These are phyloP conservation scores for Phortica okadai DNA, from an alignment of 2,888 invertebrate genomes.

Conservation along the genomic window DNA sequence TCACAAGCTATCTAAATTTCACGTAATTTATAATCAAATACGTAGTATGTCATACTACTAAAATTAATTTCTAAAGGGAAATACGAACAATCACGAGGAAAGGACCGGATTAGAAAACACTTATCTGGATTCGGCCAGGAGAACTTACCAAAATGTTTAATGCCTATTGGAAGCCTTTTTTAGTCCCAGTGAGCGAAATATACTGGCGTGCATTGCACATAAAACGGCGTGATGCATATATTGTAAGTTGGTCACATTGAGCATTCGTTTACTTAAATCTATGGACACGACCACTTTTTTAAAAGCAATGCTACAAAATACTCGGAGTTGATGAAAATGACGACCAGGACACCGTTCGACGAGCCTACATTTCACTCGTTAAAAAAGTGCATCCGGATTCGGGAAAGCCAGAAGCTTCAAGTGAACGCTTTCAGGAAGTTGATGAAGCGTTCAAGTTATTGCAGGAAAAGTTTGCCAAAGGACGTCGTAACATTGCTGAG, in stretches of 20 bases:
- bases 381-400: constrained; percentile 93
- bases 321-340: constrained; percentile 83
- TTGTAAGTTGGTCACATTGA: constrained; percentile 37
- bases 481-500: constrained; percentile 79
- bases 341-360: constrained; percentile 84
- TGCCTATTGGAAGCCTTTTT: background rate
- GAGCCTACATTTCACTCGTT: constrained; percentile 85
- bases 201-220: constrained; percentile 51
- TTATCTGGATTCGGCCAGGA: no score
- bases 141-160: background rate
- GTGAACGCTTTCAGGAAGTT: constrained; percentile 84
- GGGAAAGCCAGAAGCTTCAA: constrained; percentile 83
- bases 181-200: background rate
- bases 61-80: no score
- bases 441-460: constrained; percentile 86
- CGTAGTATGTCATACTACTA: no score
- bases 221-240: constrained; percentile 55
- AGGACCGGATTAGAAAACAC: no score
- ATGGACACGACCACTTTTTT: background rate
- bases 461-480: constrained; percentile 82
- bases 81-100: no score
- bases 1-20: no score
- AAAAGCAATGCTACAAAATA: constrained; percentile 82
- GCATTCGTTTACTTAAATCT: background rate
- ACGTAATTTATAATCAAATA: no score